Evolutionary conservation across 2,113 vertebrate genomes (phyloP).

Genomic region (Serinus canaria): DNA sequence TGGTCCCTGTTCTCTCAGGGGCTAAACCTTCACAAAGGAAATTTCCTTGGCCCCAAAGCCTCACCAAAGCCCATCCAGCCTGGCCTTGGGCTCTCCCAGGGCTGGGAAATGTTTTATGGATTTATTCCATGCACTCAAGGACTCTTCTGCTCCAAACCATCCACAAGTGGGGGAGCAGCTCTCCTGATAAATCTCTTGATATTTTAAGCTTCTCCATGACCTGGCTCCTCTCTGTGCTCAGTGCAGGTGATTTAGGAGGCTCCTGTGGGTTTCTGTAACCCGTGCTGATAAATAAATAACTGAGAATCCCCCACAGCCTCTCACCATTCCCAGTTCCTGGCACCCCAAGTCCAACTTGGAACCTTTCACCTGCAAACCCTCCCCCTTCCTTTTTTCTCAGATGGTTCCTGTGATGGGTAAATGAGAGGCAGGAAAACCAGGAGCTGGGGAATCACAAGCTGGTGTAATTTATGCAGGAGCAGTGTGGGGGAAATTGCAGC

Average conservation of each 20-base stretch:
- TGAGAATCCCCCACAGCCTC: neutral
- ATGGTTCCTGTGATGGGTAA: neutral
- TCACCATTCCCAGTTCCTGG: neutral
- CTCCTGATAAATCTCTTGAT: neutral
- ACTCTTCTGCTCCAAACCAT: neutral
- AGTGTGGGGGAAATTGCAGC: slow-evolving; percentile 54
- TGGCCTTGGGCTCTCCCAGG: neutral
- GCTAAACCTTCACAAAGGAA: neutral
- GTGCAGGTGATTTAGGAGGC: neutral
- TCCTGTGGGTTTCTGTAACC: no score
- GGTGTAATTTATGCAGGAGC: slow-evolving; percentile 59
- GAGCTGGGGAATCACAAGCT: slow-evolving; percentile 29
- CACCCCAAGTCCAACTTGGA: neutral
- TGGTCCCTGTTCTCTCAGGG: neutral
- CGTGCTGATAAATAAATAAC: no score
- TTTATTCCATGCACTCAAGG: neutral
- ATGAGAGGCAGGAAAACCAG: slow-evolving; percentile 22
- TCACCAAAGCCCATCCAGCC: neutral
- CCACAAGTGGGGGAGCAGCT: neutral
- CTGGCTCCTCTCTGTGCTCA: neutral
- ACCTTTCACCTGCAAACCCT: neutral
- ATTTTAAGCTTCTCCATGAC: neutral
- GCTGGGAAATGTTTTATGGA: neutral
- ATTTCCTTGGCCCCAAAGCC: neutral
- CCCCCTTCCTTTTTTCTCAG: neutral